A percentile compares a stretch with the other conserved stretches of the same genome.
These are phyloP conservation scores for Peromyscus attwateri DNA, from an alignment of 2,797 vertebrate genomes.

Conservation along the genomic window DNA sequence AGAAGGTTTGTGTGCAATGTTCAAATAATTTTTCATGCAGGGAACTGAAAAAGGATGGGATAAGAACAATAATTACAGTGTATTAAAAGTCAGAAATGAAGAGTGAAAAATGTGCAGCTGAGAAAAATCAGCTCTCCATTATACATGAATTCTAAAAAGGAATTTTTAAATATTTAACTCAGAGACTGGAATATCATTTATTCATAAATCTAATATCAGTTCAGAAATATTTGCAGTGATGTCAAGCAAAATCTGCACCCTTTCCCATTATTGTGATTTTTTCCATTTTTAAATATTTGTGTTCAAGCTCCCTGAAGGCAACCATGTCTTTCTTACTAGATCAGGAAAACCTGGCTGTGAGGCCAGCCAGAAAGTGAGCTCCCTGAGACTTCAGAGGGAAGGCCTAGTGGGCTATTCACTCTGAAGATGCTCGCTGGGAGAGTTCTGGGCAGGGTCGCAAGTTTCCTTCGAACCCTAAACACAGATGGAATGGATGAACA, in stretches of 20 bases:
- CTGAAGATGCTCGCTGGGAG: neutral
- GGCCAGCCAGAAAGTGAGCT: neutral
- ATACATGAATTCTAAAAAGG: slow-evolving; percentile 73
- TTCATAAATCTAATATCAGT: slow-evolving; percentile 75
- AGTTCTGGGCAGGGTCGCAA: neutral
- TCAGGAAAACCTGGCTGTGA: slow-evolving; percentile 1
- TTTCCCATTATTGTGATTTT: slow-evolving; percentile 29
- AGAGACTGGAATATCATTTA: slow-evolving; percentile 68
- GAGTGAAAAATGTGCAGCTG: slow-evolving; percentile 35
- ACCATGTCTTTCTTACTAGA: neutral
- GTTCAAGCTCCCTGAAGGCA: neutral
- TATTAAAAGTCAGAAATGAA: slow-evolving; percentile 71
- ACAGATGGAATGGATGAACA: neutral
- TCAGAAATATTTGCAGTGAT: slow-evolving; percentile 45
- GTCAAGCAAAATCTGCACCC: slow-evolving; percentile 44
- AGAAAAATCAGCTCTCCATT: slow-evolving; percentile 65
- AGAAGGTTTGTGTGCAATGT: slow-evolving; percentile 77
- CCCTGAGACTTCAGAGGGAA: neutral
- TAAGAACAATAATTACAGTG: slow-evolving; percentile 59
- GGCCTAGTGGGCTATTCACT: slow-evolving; percentile 10
- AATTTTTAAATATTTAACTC: slow-evolving; percentile 81
- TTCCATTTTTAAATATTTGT: slow-evolving; percentile 57
- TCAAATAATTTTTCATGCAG: slow-evolving; percentile 84
- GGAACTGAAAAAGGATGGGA: slow-evolving; percentile 84
- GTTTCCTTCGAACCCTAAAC: neutral